A percentile compares a stretch with the other conserved stretches of the same genome.
Evolutionary conservation across 2,888 invertebrate species (phyloP).

Genomic region (Busseola fusca): DNA sequence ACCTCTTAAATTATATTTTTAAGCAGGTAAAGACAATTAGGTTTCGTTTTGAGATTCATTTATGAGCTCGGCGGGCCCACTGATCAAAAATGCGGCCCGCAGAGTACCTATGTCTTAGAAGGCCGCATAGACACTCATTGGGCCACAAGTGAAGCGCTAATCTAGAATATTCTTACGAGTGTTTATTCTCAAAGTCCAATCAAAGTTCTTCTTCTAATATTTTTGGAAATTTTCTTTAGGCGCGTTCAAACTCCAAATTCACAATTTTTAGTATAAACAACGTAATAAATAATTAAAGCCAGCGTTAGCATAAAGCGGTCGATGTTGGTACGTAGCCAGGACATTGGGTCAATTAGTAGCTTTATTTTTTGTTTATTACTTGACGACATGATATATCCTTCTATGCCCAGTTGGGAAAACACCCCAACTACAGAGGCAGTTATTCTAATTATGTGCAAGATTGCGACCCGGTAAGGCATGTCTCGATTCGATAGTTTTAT

Average conservation of each 20-base stretch:
- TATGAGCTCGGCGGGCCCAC: neutral
- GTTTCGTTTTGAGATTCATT: constrained; percentile 23
- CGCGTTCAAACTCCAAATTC: constrained; percentile 29
- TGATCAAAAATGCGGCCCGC: neutral
- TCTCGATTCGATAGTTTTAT: neutral
- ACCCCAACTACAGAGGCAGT: neutral
- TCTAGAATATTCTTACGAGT: constrained; percentile 15
- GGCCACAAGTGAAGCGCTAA: neutral
- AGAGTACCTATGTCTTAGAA: neutral
- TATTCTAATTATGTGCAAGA: neutral
- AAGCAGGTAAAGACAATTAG: constrained; percentile 3
- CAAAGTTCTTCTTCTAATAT: neutral
- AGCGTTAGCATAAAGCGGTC: constrained; percentile 56
- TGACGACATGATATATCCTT: neutral
- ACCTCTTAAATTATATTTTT: constrained; percentile 4
- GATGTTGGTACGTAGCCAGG: constrained; percentile 48
- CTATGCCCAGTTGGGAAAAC: neutral
- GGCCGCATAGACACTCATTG: neutral
- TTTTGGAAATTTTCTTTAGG: constrained; percentile 35
- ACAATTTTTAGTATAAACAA: constrained; percentile 32
- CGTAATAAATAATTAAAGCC: constrained; percentile 53
- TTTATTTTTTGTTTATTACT: neutral
- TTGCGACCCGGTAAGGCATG: neutral
- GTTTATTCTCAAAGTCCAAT: neutral
- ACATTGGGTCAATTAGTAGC: neutral